Base-by-base conservation (phyloP, 2,113 vertebrate species). In the Neotragus pygmaeus region DNA sequence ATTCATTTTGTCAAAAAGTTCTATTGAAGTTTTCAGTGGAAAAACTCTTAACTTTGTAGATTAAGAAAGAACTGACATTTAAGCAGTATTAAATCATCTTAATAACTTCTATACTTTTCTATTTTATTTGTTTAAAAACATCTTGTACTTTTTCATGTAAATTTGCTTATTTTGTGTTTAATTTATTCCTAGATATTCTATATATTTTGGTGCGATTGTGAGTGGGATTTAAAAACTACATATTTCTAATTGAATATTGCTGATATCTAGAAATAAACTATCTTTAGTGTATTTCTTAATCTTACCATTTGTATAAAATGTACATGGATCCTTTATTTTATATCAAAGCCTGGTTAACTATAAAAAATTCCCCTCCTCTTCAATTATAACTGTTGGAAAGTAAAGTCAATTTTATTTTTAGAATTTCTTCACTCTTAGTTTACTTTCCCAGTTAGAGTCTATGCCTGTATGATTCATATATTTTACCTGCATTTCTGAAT, bases 401-500 rank as follows among this genome's bases (percentile, higher is more conserved):
- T 93, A 53, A 97, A 95, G 94, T 89, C 39, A 27, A 53, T 55
- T 75, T 62, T 89, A 33, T 39, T 28, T 84, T 51, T 58, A 93
- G 77, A 83, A 10, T 92, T 95, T 96, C n/a, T 66, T 43, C 43
- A 51, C 33, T n/a, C 30, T 64, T 64, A 70, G 19, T 77, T 77
- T 91, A 27, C 78, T 94, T 92, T 73, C 64, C 62, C 33, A 51
- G 39, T 95, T 86, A 80, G 73, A 75, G 88, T 83, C 49, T 47
- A 47, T 60, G 23, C 6, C 14, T 86, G 3, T 66, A 60, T 88
- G 64, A 92, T 84, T 75, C 45, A 30, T 85, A 1, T 39, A 45
- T 95, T 96, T 97, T 51, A 66, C 30, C 5, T 85, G 87, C 93
- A 88, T 25, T 96, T 94, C 57, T 96, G 53, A 97, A 28, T 75